Percentiles rank a stretch among this genome's conserved stretches.
Evolutionary conservation across 2,113 vertebrate species (phyloP).

Genomic region (Morone saxatilis): DNA sequence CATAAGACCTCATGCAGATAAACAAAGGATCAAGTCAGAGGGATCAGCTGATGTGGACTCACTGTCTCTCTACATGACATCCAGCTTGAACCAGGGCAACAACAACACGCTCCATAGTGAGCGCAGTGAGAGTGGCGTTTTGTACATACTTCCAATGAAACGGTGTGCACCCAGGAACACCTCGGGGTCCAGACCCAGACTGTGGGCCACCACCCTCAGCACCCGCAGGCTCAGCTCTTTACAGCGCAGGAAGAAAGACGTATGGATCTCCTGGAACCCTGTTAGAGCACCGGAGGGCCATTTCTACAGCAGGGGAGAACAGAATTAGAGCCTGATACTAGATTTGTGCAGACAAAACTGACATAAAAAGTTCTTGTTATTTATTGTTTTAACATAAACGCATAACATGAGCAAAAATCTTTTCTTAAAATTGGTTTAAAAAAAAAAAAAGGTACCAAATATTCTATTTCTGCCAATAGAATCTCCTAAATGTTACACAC

Average conservation of each 20-base stretch:
- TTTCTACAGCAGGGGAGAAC: conserved; percentile 53
- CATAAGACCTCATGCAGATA: background rate
- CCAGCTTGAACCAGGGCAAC: background rate
- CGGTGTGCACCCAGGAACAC: conserved; percentile 77
- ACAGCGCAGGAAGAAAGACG: conserved; percentile 77
- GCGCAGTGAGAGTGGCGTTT: background rate
- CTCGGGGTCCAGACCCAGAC: conserved; percentile 75
- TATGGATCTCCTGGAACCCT: conserved; percentile 69
- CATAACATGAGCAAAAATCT: background rate
- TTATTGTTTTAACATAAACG: background rate
- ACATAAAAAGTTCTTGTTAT: background rate
- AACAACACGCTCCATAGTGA: background rate
- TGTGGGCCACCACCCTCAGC: conserved; percentile 77
- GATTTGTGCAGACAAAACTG: background rate
- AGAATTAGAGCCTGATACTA: background rate
- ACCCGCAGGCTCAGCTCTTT: conserved; percentile 77
- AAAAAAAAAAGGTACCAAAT: too few species aligned
- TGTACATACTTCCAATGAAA: conserved; percentile 77
- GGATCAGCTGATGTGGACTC: background rate
- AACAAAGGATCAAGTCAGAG: background rate
- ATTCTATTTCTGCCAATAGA: too few species aligned
- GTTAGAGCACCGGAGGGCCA: conserved; percentile 71
- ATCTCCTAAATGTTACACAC: too few species aligned
- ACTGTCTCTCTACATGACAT: too few species aligned
- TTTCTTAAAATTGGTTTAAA: too few species aligned